phyloP scores from a whole-genome alignment of 2,113 vertebrate genomes.

The Mustelus asterias region DNA sequence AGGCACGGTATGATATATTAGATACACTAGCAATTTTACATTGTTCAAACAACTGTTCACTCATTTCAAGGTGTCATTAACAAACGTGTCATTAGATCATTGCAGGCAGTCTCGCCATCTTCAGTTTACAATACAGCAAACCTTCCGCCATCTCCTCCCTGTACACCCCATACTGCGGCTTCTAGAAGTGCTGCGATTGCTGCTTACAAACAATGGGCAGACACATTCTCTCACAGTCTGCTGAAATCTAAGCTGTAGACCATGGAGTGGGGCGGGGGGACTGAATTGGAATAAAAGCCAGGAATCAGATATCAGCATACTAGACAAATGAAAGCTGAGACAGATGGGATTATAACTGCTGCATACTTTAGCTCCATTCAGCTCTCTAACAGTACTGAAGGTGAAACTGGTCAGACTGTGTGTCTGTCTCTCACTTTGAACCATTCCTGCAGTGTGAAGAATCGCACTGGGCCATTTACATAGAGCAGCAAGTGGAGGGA shows the following conservation, averaged over 20 bases:
- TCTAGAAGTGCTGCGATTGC: not conserved
- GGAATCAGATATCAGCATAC: not conserved
- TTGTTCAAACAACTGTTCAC: not conserved
- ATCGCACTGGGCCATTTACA: not conserved
- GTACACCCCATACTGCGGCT: not conserved
- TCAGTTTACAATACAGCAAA: not conserved
- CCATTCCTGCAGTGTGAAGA: not conserved
- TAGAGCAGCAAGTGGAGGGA: not conserved
- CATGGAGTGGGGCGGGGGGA: not conserved
- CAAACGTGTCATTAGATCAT: not conserved
- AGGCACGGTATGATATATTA: not conserved
- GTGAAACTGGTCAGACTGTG: not conserved
- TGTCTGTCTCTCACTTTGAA: not conserved
- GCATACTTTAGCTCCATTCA: not conserved
- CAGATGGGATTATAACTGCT: not conserved
- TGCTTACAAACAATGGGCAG: not conserved
- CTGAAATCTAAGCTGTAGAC: not conserved
- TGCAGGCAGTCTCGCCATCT: not conserved
- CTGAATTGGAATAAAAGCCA: not conserved
- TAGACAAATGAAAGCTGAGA: not conserved
- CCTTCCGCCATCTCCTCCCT: not conserved
- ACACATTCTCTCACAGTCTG: not conserved
- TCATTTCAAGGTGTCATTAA: not conserved
- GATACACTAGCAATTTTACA: not conserved
- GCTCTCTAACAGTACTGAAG: not conserved